A percentile compares a stretch with the other conserved stretches of the same genome.
phyloP scores from a whole-genome alignment of 2,797 vertebrate species.

The Rhincodon typus region DNA sequence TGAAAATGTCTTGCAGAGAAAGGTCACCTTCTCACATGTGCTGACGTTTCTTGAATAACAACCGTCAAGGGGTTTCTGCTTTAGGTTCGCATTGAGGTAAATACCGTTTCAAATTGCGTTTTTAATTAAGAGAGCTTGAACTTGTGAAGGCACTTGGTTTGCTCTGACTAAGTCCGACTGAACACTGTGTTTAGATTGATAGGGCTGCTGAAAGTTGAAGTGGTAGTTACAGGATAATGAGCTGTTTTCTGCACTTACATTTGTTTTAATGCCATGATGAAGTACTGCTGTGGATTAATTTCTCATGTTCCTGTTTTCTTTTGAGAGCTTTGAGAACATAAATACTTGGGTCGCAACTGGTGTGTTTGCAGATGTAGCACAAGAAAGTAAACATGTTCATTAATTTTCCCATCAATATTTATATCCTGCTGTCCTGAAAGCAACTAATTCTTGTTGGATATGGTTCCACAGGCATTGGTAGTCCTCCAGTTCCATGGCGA shows the following conservation, averaged over 20 bases:
- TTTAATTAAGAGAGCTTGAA: background rate
- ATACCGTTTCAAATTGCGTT: background rate
- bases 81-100: background rate
- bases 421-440: background rate
- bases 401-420: slow-evolving; percentile 15
- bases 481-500: background rate
- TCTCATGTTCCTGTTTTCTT: background rate
- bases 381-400: slow-evolving; percentile 11
- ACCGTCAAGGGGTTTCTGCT: background rate
- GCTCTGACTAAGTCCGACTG: background rate
- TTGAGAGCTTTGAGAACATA: background rate
- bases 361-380: slow-evolving; percentile 13
- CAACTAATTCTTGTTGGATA: background rate
- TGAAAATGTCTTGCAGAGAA: background rate
- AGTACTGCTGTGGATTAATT: background rate
- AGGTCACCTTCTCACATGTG: background rate
- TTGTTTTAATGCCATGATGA: background rate
- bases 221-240: background rate
- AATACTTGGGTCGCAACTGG: slow-evolving; percentile 8
- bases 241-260: background rate
- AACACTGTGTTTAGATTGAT: background rate
- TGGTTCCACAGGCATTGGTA: background rate
- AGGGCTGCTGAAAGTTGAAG: background rate
- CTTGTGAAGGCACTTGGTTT: background rate
- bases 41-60: background rate